Percentiles rank a stretch among this genome's conserved stretches.
These are phyloP conservation scores for Platysteira castanea DNA, from an alignment of 2,113 vertebrate species.

Conservation along the genomic window DNA sequence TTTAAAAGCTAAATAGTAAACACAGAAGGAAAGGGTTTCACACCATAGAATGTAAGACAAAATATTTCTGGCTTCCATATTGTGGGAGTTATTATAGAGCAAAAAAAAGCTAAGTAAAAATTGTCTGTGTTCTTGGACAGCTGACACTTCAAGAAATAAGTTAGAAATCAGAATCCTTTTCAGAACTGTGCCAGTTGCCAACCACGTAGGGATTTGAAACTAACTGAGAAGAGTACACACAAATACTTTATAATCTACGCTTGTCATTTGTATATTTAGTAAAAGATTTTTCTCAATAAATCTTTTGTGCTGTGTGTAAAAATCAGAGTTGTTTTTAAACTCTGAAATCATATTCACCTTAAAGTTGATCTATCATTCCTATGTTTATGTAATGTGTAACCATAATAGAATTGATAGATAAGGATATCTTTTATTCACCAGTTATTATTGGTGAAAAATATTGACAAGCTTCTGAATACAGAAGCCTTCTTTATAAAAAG, in stretches of 20 bases:
- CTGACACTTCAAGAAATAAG: slow-evolving; percentile 29
- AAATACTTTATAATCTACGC: not conserved
- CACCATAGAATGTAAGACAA: slow-evolving; percentile 1
- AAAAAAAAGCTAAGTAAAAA: slow-evolving; percentile 24
- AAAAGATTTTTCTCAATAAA: not conserved
- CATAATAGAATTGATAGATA: not conserved
- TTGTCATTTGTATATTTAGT: not conserved
- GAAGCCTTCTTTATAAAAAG: not conserved
- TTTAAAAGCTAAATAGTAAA: slow-evolving; percentile 46
- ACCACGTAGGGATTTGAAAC: not conserved
- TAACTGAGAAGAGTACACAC: not conserved
- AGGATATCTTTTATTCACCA: not conserved
- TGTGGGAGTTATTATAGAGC: slow-evolving; percentile 50
- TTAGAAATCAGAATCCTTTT: not conserved
- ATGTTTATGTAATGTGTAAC: not conserved
- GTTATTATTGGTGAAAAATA: not conserved
- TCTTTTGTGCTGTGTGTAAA: not conserved
- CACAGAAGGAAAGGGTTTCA: slow-evolving; percentile 25
- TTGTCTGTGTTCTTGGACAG: not conserved
- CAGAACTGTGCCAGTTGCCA: not conserved
- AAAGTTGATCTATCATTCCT: not conserved
- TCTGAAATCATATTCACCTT: not conserved
- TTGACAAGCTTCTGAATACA: not conserved
- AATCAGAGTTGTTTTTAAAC: not conserved
- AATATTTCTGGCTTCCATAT: slow-evolving; percentile 65